A percentile compares a stretch with the other conserved stretches of the same genome.
Conservation (phyloP, 30 jellyfish, hydroid and myxozoan genomes). For the Hydractinia symbiolongicarpus region DNA sequence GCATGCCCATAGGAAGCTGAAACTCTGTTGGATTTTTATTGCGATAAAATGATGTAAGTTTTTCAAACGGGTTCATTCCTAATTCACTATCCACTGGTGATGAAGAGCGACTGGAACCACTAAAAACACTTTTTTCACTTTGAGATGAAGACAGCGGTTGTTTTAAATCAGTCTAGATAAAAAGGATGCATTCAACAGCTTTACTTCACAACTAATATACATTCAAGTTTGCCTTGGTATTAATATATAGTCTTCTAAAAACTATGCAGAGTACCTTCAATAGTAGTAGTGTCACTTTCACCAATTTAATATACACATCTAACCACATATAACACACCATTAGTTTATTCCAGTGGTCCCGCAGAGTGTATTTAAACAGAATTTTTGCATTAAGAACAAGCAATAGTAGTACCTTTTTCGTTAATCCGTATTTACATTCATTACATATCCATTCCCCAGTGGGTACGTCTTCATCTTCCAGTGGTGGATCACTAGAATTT, state of each 20-base stretch:
- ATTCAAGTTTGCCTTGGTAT: too few species aligned
- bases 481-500: slow-evolving; percentile 82
- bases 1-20: slow-evolving; percentile 67
- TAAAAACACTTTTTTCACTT: slow-evolving; percentile 22
- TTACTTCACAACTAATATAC: too few species aligned
- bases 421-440: slow-evolving; percentile 78
- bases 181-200: background rate
- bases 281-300: too few species aligned
- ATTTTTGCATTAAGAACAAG: too few species aligned
- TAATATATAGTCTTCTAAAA: too few species aligned
- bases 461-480: slow-evolving; percentile 98
- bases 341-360: too few species aligned
- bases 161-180: slow-evolving; percentile 5
- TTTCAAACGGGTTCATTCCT: slow-evolving; percentile 54
- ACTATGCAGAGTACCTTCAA: too few species aligned
- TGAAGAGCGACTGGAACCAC: slow-evolving; percentile 31
- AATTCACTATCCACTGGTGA: slow-evolving; percentile 36
- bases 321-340: too few species aligned
- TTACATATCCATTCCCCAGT: slow-evolving; percentile 98
- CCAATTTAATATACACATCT: too few species aligned
- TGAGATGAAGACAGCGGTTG: slow-evolving; percentile 11
- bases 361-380: too few species aligned
- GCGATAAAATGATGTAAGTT: slow-evolving; percentile 54
- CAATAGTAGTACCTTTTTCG: background rate
- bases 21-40: slow-evolving; percentile 91